Evolutionary conservation across 1,140 invertebrate genomes (phyloP).

Genomic region (Thalassaphorura encarpata): DNA sequence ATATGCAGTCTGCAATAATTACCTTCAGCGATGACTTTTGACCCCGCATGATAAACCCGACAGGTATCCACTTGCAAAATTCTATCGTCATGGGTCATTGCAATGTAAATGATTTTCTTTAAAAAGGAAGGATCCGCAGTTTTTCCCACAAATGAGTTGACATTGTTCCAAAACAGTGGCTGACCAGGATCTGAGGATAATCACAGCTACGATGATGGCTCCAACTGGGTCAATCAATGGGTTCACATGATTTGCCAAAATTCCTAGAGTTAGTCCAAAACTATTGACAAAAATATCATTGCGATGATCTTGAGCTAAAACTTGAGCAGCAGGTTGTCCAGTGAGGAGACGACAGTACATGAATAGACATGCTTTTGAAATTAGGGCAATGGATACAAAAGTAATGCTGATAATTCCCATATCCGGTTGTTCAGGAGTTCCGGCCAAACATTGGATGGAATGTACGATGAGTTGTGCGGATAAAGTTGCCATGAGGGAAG

Average conservation of each 20-base stretch:
- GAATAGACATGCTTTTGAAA: background rate
- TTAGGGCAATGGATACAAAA: background rate
- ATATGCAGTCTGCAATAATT: no score
- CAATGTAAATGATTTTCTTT: slow-evolving; percentile 5
- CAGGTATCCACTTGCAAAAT: slow-evolving; percentile 4
- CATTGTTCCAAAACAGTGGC: slow-evolving; percentile 3
- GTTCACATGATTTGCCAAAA: background rate
- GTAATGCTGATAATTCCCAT: background rate
- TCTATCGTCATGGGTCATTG: slow-evolving; percentile 5
- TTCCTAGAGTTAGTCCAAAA: background rate
- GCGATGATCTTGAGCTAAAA: slow-evolving; percentile 1
- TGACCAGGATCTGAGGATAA: slow-evolving; percentile 2
- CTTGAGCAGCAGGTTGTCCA: background rate
- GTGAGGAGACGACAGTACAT: slow-evolving; percentile 3
- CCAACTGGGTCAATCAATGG: slow-evolving; percentile 4
- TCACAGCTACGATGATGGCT: background rate
- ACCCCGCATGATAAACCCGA: slow-evolving; percentile 3
- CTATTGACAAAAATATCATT: slow-evolving; percentile 3
- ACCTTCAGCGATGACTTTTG: slow-evolving; percentile 8
- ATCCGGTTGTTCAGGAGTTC: background rate
- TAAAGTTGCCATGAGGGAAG: slow-evolving; percentile 2
- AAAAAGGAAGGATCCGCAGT: slow-evolving; percentile 1
- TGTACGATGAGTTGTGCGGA: slow-evolving; percentile 3
- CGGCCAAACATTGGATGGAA: background rate
- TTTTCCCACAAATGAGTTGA: slow-evolving; percentile 5